Evolutionary conservation across 2,888 invertebrate genomes (phyloP), one percentile per base, ranked within the genome.

Genomic region (Polyploca ridens): DNA sequence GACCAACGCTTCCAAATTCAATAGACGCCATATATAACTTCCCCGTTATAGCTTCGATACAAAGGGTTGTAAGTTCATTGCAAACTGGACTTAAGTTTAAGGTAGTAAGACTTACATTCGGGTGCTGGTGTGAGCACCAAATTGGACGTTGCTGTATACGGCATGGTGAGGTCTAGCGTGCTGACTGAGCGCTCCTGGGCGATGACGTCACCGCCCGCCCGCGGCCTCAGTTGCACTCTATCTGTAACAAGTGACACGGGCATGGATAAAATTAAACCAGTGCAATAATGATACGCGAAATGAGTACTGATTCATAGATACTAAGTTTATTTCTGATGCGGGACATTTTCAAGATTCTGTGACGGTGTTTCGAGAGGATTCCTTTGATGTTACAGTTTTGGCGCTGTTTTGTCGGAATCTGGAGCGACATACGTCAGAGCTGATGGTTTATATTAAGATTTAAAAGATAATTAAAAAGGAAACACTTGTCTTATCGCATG

Each of bases 121-220:
- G 93, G 93, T 41, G 93, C 93, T 16, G 93, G 93, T 62, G 93
- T 94, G 69, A 94, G 90, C 49, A 93, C 93, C 68, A 94, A 79
- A 73, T 93, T 93, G 7, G 94, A 90, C 35, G 93, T 91, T 16
- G 93, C 86, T 33, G 91, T 76, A 78, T 86, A 92, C 46, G 89
- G 83, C 89, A 91, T 90, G 68, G 86, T 85, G 65, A 93, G 86
- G 76, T 92, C 93, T 66, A 93, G 81, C 38, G 86, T 82, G 71
- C 89, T 88, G 66, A 46, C 46, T 46, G 92, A 85, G n/a, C 90
- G 85, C 64, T 92, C 93, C 33, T 88, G 88, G 13, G 85, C 70
- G 58, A 89, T 89, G 76, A 93, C 88, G 84, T 93, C 94, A 77
- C 94, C 94, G 62, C 94, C 94, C 46, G 92, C 94, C 68, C 90